A percentile compares a stretch with the other conserved stretches of the same genome.
Evolutionary conservation across 2,797 vertebrate species (phyloP).

Genomic region (Kryptopterus vitreolus): DNA sequence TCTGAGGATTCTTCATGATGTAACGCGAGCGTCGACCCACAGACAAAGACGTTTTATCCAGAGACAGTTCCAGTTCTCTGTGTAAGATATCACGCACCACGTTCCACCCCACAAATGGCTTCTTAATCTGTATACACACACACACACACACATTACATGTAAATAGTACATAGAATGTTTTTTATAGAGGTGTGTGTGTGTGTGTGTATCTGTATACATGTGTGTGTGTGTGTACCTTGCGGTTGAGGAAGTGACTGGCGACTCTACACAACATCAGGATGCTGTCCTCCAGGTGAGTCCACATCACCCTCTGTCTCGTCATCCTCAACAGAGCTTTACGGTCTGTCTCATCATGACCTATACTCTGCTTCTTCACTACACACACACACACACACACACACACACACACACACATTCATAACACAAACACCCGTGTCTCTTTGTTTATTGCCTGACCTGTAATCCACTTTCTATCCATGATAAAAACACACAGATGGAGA

Average conservation of each 20-base stretch:
- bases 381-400: slow-evolving; percentile 27
- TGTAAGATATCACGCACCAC: slow-evolving; percentile 91
- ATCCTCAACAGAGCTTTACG: slow-evolving; percentile 87
- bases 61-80: slow-evolving; percentile 83
- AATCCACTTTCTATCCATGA: neutral
- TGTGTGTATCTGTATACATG: slow-evolving; percentile 5
- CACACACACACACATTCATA: neutral
- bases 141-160: neutral
- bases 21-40: slow-evolving; percentile 88
- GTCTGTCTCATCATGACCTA: slow-evolving; percentile 86
- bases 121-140: slow-evolving; percentile 75
- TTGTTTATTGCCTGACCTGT: neutral
- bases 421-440: neutral
- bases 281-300: slow-evolving; percentile 89
- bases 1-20: slow-evolving; percentile 92
- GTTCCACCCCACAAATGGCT: slow-evolving; percentile 87
- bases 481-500: neutral
- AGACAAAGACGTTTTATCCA: slow-evolving; percentile 90
- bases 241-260: slow-evolving; percentile 88
- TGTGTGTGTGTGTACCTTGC: slow-evolving; percentile 75
- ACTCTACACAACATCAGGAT: slow-evolving; percentile 92
- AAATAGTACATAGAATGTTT: neutral
- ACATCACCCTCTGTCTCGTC: slow-evolving; percentile 89
- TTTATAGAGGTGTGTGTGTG: slow-evolving; percentile 23
- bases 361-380: slow-evolving; percentile 56